phyloP scores from a whole-genome alignment of 64 coral and sea anemone genomes.

The Acropora tenuis region DNA sequence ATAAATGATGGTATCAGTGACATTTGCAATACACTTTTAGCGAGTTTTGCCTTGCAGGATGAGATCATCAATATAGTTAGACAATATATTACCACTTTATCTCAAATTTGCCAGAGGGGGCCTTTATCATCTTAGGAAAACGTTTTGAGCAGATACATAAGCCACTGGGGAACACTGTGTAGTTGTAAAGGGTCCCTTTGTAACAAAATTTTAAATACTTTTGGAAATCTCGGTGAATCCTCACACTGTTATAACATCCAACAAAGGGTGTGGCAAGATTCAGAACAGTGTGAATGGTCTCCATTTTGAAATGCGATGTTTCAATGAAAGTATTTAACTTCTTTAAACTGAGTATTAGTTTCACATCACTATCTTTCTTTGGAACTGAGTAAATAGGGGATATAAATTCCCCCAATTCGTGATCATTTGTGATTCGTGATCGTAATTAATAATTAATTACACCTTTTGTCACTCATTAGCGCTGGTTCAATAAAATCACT shows the following conservation, averaged over 20 bases:
- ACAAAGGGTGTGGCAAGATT: slow-evolving; percentile 5
- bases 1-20: too few species aligned
- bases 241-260: slow-evolving; percentile 37
- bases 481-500: too few species aligned
- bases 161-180: slow-evolving; percentile 51
- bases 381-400: slow-evolving; percentile 40
- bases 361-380: slow-evolving; percentile 38
- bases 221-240: slow-evolving; percentile 6
- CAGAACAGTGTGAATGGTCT: background rate
- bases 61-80: too few species aligned
- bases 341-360: background rate
- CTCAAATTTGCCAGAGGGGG: background rate
- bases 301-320: slow-evolving; percentile 30
- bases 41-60: too few species aligned
- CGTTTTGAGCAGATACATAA: slow-evolving; percentile 2
- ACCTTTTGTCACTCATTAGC: too few species aligned
- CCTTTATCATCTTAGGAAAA: slow-evolving; percentile 49
- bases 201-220: slow-evolving; percentile 20
- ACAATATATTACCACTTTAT: background rate
- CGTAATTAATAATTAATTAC: too few species aligned
- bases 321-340: background rate
- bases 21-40: too few species aligned
- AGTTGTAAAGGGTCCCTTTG: background rate
- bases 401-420: slow-evolving; percentile 41
- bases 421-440: background rate